Conservation (phyloP, 2,113 vertebrate species). For the Mormyrus iriodes region DNA sequence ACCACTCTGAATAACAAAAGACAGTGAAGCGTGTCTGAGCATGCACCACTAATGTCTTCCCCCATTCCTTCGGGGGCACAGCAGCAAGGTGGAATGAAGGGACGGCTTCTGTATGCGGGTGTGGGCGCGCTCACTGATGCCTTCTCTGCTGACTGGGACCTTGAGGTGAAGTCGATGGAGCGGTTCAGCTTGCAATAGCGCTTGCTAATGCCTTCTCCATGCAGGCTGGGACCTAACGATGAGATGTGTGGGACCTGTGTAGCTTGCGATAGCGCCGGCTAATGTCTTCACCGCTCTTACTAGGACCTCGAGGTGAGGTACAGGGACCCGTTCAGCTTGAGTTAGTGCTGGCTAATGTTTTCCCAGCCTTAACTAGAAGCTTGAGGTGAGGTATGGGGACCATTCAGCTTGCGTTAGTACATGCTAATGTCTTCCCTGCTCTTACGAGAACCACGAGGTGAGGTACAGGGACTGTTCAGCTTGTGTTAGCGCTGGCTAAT, state of each 20-base stretch:
- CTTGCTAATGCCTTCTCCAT: conserved; percentile 7
- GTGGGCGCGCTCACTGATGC: not conserved
- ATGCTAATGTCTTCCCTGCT: not conserved
- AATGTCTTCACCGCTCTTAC: not conserved
- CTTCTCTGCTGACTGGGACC: not conserved
- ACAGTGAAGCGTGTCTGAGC: not conserved
- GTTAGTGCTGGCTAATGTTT: not conserved
- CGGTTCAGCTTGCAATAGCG: not conserved
- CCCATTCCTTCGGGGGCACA: not conserved
- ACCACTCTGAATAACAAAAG: conserved; percentile 18
- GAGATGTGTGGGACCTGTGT: not conserved
- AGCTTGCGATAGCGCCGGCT: not conserved
- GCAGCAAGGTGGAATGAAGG: not conserved
- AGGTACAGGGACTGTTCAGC: not conserved
- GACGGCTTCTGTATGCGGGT: not conserved
- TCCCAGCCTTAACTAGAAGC: not conserved
- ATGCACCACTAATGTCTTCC: not conserved
- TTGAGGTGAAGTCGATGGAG: not conserved
- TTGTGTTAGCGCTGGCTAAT: not conserved
- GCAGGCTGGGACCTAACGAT: not conserved
- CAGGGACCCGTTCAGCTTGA: not conserved
- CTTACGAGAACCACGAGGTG: not conserved
- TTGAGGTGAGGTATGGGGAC: not conserved
- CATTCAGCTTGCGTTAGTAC: not conserved
- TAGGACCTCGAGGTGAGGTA: not conserved